Evolutionary conservation across 2,888 invertebrate species (phyloP), one percentile per base, ranked within the genome.

Genomic region (Oligia latruncula): DNA sequence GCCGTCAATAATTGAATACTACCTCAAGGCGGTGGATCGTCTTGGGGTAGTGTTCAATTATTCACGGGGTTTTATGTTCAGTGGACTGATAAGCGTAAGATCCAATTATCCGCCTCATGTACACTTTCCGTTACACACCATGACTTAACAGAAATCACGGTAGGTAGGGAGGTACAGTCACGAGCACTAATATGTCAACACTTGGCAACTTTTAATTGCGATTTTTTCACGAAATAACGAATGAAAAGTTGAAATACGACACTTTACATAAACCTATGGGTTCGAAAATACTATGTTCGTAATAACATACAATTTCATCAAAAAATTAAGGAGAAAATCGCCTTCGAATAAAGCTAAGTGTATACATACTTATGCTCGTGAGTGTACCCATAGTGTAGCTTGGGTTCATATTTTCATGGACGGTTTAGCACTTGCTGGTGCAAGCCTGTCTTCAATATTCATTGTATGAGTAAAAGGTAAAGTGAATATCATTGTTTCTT

Each of bases 31-130:
- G 67, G 73, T 29, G 43, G 75, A 49, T 9, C 46, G 46, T 46
- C 46, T 46, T 46, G 11, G 11, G 46, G 46, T 11, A 46, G 9
- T 46, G 46, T 9, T 46, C 46, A 46, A 46, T 46, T 46, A 9
- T 46, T 46, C 46, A 46, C 46, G 9, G 46, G 46, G 46, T 46
- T 46, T 46, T 46, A 46, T 46, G 46, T 46, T 46, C 46, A 46
- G 46, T 46, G 46, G 46, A 74, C 17, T 81, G 87, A n/a, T 73
- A 66, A 67, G 71, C 70, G 74, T 78, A 43, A 58, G 52, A 84
- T 73, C 74, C 64, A 71, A 86, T 87, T 84, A 84, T 65, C 23
- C 58, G 65, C 75, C 29, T 62, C 67, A 68, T 49, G 71, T 73
- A 74, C 52, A 68, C 40, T 70, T 73, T 64, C 23, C 55, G 76